Evolutionary conservation across 2,888 invertebrate species (phyloP).

Genomic region (Drosophila austrosaltans): DNA sequence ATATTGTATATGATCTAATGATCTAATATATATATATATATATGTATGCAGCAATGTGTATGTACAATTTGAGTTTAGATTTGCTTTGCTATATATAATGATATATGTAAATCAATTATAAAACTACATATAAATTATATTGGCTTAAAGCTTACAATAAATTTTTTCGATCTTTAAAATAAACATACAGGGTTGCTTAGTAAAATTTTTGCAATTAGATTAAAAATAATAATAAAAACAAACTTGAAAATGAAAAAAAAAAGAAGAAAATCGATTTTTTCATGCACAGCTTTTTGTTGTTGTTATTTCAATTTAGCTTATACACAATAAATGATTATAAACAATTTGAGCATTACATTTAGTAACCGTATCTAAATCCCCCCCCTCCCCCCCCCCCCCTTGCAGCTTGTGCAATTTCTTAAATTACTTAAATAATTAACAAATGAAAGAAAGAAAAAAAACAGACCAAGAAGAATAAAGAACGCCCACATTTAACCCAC

Average conservation of each 20-base stretch:
- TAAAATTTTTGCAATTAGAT: slow-evolving; percentile 72
- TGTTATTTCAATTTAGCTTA: slow-evolving; percentile 51
- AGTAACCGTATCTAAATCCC: neutral
- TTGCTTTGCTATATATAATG: slow-evolving; percentile 11
- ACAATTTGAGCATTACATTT: slow-evolving; percentile 10
- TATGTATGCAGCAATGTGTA: neutral
- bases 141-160: slow-evolving; percentile 54
- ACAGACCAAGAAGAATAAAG: slow-evolving; percentile 41
- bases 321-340: slow-evolving; percentile 28
- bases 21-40: neutral
- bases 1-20: neutral
- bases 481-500: slow-evolving; percentile 47
- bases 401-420: slow-evolving; percentile 25
- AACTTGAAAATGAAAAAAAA: neutral
- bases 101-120: slow-evolving; percentile 27
- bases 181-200: slow-evolving; percentile 79
- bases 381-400: neutral
- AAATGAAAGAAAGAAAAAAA: neutral
- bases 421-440: neutral
- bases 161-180: slow-evolving; percentile 52
- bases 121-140: slow-evolving; percentile 40
- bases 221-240: slow-evolving; percentile 25
- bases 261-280: slow-evolving; percentile 33
- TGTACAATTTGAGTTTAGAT: slow-evolving; percentile 10
- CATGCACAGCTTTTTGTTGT: slow-evolving; percentile 54